A percentile compares a stretch with the other conserved stretches of the same genome.
phyloP scores from a whole-genome alignment of 2,888 invertebrate genomes.

The Cephus pulcher region DNA sequence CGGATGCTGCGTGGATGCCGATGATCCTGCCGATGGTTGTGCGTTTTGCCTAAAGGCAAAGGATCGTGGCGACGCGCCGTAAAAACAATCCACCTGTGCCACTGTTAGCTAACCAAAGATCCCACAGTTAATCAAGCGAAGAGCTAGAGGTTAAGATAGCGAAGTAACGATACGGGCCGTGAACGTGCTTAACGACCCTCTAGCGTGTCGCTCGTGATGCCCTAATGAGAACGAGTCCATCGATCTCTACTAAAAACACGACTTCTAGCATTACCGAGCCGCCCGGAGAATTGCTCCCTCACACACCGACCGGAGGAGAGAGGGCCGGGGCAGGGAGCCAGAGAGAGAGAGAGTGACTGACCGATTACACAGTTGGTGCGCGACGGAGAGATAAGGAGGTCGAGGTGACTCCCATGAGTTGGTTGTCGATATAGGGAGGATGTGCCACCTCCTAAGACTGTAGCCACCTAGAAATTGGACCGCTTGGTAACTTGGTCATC shows the following conservation, averaged over 20 bases:
- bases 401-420: not conserved
- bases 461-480: conserved; percentile 33
- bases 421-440: not conserved
- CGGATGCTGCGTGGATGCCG: not conserved
- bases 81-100: conserved; percentile 7
- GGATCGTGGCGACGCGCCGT: not conserved
- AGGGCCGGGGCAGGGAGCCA: too few relatives aligned
- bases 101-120: not conserved
- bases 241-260: conserved; percentile 3
- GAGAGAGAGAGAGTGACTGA: too few relatives aligned
- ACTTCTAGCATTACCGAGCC: not conserved
- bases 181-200: conserved; percentile 11
- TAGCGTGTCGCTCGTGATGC: conserved; percentile 13
- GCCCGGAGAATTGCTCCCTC: not conserved
- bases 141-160: conserved; percentile 11
- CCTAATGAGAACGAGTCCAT: conserved; percentile 8
- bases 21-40: too few relatives aligned
- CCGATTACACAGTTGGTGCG: too few relatives aligned
- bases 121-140: conserved; percentile 4
- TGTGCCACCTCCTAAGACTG: not conserved
- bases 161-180: conserved; percentile 4
- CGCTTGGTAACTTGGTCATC: conserved; percentile 37
- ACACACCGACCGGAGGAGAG: not conserved
- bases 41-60: not conserved
- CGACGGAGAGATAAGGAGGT: not conserved